phyloP scores from a whole-genome alignment of 1,140 invertebrate species.

The Delia radicum region DNA sequence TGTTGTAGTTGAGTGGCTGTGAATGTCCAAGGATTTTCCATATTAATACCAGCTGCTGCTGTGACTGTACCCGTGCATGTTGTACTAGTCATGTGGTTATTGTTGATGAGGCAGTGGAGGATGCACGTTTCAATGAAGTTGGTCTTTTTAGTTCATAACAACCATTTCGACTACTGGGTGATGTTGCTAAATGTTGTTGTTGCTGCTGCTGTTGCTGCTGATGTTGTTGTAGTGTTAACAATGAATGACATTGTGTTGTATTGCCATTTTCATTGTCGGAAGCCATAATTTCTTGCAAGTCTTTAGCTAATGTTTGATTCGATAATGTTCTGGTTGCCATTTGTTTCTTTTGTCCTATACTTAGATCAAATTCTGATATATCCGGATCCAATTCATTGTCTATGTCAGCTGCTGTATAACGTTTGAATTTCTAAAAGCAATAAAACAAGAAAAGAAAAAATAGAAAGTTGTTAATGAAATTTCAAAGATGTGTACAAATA shows the following conservation, averaged over 20 bases:
- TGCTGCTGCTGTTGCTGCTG: conserved; percentile 30
- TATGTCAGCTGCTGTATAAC: conserved; percentile 50
- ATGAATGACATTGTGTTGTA: conserved; percentile 41
- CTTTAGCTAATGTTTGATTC: conserved; percentile 49
- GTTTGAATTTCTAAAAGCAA: conserved; percentile 48
- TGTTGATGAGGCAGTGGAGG: conserved; percentile 45
- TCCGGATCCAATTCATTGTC: conserved; percentile 41
- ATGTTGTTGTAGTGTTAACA: conserved; percentile 35
- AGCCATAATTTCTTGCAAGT: conserved; percentile 47
- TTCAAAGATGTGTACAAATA: no score
- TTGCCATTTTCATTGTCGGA: conserved; percentile 41
- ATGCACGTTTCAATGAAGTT: conserved; percentile 45
- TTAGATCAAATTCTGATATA: conserved; percentile 49
- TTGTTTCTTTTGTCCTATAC: conserved; percentile 41
- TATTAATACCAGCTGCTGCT: conserved; percentile 23
- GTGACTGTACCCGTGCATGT: conserved; percentile 27
- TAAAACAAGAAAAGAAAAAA: neutral
- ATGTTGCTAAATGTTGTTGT: neutral
- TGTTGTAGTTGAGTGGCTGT: neutral
- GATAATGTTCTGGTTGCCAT: conserved; percentile 43
- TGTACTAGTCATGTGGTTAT: conserved; percentile 45
- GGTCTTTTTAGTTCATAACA: conserved; percentile 50
- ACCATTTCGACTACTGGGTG: conserved; percentile 32
- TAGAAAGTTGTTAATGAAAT: no score
- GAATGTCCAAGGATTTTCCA: conserved; percentile 11